Evolutionary conservation across 2,888 invertebrate genomes (phyloP), one percentile per base, ranked within the genome.

Genomic region (Heliconius erato): DNA sequence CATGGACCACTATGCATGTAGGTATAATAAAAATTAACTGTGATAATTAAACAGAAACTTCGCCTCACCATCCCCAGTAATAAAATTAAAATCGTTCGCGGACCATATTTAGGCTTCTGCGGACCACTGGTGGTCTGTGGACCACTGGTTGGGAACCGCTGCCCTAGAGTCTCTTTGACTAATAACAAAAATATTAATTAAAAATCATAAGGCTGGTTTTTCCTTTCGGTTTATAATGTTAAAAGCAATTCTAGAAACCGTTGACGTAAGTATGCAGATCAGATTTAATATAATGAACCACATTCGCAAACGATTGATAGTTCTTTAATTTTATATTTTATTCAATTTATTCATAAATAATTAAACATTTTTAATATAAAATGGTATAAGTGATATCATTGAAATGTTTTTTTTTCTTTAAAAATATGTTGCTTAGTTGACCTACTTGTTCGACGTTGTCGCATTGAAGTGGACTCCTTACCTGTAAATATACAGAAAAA

Each of bases 401-500:
- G 54, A 54, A 54, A 54, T 54, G 54, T 54, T 54, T 54, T 54
- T 54, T 54, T 54, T 54, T 54, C 19, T 54, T 54, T 54, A 54
- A 54, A 54, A 54, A 54, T 7, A 63, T 35, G n/a, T 35, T 35
- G 76, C 63, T 63, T 26, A 72, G 26, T 72, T 63, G 40, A 76
- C 76, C 63, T 63, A 76, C 63, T 76, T 76, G n/a, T 35, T 9
- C n/a, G n/a, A n/a, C n/a, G 63, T 35, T 35, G 63, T 35, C n/a
- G 35, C 63, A 35, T 26, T 26, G 63, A 63, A 35, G 59, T 16
- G 26, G 49, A 74, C 35, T 76, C n/a, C 76, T 63, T 76, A 76
- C 76, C 76, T 76, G 76, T 63, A 59, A 63, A 76, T 19, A 76
- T 40, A 76, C 35, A 59, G 9, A 76, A 76, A 32, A 26, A 49